These are phyloP conservation scores for Fistularia tabacaria DNA, from an alignment of 2,797 vertebrate species.

Conservation along the genomic window DNA sequence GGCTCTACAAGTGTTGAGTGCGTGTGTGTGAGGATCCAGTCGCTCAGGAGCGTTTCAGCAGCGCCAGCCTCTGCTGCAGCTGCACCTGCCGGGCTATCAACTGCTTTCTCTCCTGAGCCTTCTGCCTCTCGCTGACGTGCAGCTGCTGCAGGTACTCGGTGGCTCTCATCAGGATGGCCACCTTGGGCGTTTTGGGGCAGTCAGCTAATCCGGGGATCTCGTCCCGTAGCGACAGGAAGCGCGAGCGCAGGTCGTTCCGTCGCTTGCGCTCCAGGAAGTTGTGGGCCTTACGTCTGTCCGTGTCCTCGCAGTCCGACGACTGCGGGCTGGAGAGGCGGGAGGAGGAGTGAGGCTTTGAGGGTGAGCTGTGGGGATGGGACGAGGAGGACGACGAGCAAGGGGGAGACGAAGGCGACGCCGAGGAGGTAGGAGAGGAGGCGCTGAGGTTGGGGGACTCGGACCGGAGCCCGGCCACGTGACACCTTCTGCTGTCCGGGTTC, in stretches of 20 bases:
- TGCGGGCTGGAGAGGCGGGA: constrained; percentile 69
- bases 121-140: constrained; percentile 77
- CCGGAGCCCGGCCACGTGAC: constrained; percentile 22
- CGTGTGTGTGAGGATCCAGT: constrained; percentile 18
- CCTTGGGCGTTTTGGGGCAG: constrained; percentile 89
- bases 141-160: constrained; percentile 86
- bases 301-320: constrained; percentile 86
- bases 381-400: constrained; percentile 34
- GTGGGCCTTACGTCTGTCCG: constrained; percentile 90
- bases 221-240: constrained; percentile 86
- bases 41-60: constrained; percentile 80
- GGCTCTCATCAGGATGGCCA: constrained; percentile 88
- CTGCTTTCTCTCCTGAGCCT: constrained; percentile 85
- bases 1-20: constrained; percentile 35
- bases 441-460: constrained; percentile 52
- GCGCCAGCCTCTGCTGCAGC: constrained; percentile 84
- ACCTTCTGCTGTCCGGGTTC: constrained; percentile 61
- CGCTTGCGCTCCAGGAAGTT: constrained; percentile 90
- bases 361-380: constrained; percentile 32
- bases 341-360: constrained; percentile 50
- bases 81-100: constrained; percentile 82
- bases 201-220: constrained; percentile 84
- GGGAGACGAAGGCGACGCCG: constrained; percentile 50
- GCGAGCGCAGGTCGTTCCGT: constrained; percentile 86
- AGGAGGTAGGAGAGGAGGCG: constrained; percentile 60